These are phyloP conservation scores for Nineta flava DNA, from an alignment of 2,888 invertebrate species.

Conservation along the genomic window DNA sequence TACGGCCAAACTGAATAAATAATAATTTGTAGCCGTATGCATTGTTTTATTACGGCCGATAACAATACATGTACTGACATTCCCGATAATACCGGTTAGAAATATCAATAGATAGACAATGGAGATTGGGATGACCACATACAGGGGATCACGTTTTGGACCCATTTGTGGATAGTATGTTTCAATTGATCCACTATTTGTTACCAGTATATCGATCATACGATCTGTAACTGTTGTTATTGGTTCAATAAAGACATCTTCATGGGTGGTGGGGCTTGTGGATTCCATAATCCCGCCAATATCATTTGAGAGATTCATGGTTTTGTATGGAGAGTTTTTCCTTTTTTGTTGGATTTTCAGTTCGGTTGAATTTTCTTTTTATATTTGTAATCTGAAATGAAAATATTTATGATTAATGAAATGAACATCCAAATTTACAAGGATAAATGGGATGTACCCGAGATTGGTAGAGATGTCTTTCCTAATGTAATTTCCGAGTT, in stretches of 20 bases:
- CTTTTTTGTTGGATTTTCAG: too few relatives aligned
- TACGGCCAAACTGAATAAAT: slow-evolving; percentile 69
- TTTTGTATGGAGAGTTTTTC: too few relatives aligned
- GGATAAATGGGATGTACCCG: too few relatives aligned
- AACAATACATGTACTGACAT: slow-evolving; percentile 73
- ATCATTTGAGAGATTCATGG: too few relatives aligned
- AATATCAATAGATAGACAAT: slow-evolving; percentile 59
- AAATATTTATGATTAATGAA: too few relatives aligned
- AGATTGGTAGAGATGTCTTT: too few relatives aligned
- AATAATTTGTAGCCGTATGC: slow-evolving; percentile 70
- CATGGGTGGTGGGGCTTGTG: not conserved
- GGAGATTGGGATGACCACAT: slow-evolving; percentile 56
- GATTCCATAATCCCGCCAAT: not conserved
- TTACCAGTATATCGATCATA: not conserved
- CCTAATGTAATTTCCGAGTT: too few relatives aligned
- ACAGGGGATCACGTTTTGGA: slow-evolving; percentile 32
- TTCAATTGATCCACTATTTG: not conserved
- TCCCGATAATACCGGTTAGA: slow-evolving; percentile 63
- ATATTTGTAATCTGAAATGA: too few relatives aligned
- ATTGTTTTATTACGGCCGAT: slow-evolving; percentile 71
- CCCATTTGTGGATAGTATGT: slow-evolving; percentile 11
- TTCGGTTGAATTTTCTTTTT: too few relatives aligned
- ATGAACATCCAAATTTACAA: too few relatives aligned
- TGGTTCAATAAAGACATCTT: not conserved
- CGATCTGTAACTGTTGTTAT: not conserved